Conservation (phyloP, 1,140 invertebrate species). For the Samia ricini region DNA sequence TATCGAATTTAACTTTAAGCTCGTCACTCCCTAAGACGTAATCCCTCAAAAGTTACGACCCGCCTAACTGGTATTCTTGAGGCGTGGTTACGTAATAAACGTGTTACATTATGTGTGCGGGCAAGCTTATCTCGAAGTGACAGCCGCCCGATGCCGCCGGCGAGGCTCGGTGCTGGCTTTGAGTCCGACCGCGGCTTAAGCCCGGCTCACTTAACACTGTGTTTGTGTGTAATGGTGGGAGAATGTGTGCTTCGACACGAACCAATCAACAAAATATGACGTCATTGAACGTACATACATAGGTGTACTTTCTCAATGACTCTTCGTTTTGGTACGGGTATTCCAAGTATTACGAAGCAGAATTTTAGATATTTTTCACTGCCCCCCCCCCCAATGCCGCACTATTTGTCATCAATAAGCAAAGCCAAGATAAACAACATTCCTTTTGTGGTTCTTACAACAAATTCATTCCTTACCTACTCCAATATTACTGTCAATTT, state of each 20-base stretch:
- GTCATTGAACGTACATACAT: neutral
- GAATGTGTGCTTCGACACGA: neutral
- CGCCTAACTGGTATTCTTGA: constrained; percentile 3
- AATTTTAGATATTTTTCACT: too few relatives aligned
- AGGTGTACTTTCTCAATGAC: too few relatives aligned
- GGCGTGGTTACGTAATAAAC: constrained; percentile 30
- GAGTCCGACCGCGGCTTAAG: constrained; percentile 42
- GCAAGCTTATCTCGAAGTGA: constrained; percentile 44
- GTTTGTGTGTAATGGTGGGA: neutral
- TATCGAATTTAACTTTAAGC: neutral
- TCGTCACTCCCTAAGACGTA: neutral
- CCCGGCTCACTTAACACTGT: constrained; percentile 39
- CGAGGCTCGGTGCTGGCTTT: constrained; percentile 35
- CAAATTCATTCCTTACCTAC: neutral
- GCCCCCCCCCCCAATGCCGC: too few relatives aligned
- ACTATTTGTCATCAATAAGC: too few relatives aligned
- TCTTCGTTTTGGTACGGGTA: too few relatives aligned
- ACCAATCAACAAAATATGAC: neutral
- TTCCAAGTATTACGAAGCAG: too few relatives aligned
- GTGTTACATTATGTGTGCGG: constrained; percentile 28
- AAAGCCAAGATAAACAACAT: constrained; percentile 3
- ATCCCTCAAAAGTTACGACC: constrained; percentile 1
- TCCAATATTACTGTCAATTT: constrained; percentile 7
- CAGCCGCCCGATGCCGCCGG: constrained; percentile 42
- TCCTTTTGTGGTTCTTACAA: neutral